Base-by-base conservation (phyloP, 2,888 invertebrate species). In the Galeruca laticollis region DNA sequence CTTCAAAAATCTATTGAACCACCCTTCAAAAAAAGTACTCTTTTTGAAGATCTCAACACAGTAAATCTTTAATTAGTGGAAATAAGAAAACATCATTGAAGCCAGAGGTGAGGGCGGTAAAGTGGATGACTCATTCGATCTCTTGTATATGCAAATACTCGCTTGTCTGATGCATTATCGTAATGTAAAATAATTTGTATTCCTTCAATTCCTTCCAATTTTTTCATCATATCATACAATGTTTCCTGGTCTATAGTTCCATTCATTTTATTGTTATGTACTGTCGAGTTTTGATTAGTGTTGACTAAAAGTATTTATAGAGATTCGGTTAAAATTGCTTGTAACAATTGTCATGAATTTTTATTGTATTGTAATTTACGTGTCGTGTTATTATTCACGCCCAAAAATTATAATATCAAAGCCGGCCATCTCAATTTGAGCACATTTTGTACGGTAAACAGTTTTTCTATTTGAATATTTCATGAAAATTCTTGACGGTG, bases 371-470 rank as follows among this genome's bases (percentile, higher is more conserved):
- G 35, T 35, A 18, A 57, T 57, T n/a, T 57, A 52, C 35, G 11
- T 33, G 15, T 31, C 10, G 33, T 33, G 10, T 57, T 33, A 57
- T 33, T 57, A 57, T 57, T 57, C 56, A 57, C 56, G 35, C 56
- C 56, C 56, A 33, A 57, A 57, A 57, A 33, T 57, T 57, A 57
- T 26, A 57, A 57, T 57, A 57, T 57, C 56, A 57, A 57, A 57
- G 35, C 10, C 56, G 47, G 47, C 18, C 47, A 47, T 47, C 47
- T 47, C 18, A 8, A 47, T 47, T 47, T 47, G 8, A 47, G 9
- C 47, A 47, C 9, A 18, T 15, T n/a, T n/a, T n/a, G 43, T 43
- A 43, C 13, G 43, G 15, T 3, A 18, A 47, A 47, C 15, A 47
- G 6, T 18, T 18, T 47, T 47, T 18, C 15, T 18, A 9, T 47